phyloP scores from a whole-genome alignment of 2,113 vertebrate species.

The Pyrgilauda ruficollis region DNA sequence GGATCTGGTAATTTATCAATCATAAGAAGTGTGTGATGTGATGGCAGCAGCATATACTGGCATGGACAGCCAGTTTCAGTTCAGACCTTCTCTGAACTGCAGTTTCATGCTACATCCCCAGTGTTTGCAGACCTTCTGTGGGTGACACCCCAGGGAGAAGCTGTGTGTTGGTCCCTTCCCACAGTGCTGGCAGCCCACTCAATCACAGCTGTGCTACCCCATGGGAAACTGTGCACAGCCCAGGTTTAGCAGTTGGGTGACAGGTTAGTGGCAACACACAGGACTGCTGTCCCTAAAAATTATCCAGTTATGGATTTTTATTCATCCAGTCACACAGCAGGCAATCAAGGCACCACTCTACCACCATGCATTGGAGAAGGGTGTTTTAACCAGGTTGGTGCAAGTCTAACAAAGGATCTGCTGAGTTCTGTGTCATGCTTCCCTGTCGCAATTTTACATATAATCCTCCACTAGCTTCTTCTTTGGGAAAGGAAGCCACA shows the following conservation, averaged over 20 bases:
- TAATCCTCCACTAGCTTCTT: neutral
- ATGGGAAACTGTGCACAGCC: fast-evolving
- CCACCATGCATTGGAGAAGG: neutral
- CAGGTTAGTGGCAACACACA: neutral
- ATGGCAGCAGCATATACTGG: neutral
- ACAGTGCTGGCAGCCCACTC: neutral
- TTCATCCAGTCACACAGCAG: neutral
- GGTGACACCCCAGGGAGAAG: neutral
- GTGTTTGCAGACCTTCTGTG: neutral
- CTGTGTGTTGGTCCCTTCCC: neutral
- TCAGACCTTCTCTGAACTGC: neutral
- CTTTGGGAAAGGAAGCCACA: neutral
- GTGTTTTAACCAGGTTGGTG: neutral
- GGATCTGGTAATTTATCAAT: neutral
- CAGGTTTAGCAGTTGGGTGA: neutral
- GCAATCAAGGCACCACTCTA: neutral
- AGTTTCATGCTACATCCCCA: neutral
- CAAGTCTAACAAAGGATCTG: neutral
- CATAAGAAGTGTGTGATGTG: neutral
- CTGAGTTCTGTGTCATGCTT: neutral
- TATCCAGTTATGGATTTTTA: neutral
- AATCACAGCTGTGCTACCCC: neutral
- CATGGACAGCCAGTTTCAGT: neutral
- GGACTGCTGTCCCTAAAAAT: neutral
- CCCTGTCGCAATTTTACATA: neutral